Conservation (phyloP, 2,888 invertebrate genomes). For the Ischnura elegans region DNA sequence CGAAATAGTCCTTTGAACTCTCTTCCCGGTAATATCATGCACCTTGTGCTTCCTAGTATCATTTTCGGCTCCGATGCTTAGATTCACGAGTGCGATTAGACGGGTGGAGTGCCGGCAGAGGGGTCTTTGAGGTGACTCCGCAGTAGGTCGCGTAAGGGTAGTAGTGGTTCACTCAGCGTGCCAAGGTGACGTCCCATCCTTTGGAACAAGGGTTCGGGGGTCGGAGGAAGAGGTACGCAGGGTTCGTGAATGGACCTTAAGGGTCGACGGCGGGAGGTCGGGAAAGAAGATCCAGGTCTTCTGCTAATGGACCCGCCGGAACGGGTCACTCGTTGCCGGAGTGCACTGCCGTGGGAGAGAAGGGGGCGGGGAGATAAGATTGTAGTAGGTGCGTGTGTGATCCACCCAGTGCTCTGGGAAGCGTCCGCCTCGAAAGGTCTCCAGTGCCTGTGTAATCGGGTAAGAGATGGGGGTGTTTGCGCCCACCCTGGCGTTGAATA, state of each 20-base stretch:
- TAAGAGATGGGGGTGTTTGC: no score
- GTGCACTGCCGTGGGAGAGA: neutral
- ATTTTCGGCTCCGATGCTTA: neutral
- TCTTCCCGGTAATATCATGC: neutral
- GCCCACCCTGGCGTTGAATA: no score
- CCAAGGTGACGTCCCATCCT: neutral
- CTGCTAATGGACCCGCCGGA: slow-evolving; percentile 7
- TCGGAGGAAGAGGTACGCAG: neutral
- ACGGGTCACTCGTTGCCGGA: neutral
- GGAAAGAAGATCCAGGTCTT: neutral
- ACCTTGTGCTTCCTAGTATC: neutral
- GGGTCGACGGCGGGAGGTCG: neutral
- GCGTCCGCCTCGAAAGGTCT: neutral
- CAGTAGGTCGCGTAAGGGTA: neutral
- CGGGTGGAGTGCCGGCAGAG: neutral
- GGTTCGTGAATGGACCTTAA: neutral
- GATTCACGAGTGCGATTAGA: neutral
- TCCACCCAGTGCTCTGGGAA: neutral
- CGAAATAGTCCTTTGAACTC: no score
- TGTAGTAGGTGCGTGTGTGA: neutral
- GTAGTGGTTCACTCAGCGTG: neutral
- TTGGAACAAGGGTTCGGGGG: neutral
- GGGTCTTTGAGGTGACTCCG: neutral
- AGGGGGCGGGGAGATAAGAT: neutral
- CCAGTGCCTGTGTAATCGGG: neutral